Percentiles rank a stretch among this genome's conserved stretches.
These are phyloP conservation scores for Notodonta ziczac DNA, from an alignment of 2,888 invertebrate genomes.

Conservation along the genomic window DNA sequence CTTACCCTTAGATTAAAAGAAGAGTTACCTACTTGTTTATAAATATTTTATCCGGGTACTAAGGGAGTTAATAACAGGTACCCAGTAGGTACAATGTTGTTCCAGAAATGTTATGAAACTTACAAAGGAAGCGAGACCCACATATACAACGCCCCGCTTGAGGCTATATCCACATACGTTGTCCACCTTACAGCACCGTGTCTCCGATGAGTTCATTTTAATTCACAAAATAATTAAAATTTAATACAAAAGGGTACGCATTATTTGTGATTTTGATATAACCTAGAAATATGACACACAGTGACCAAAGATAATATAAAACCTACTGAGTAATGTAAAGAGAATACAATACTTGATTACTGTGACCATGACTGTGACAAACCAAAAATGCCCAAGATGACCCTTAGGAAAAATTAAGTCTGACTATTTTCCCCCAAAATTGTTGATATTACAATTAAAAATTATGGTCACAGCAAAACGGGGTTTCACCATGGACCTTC, in stretches of 20 bases:
- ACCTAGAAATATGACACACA: not conserved
- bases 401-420: too few species aligned
- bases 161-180: conserved; percentile 30
- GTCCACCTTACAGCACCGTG: conserved; percentile 17
- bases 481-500: too few species aligned
- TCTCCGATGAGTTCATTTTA: conserved; percentile 19
- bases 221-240: not conserved
- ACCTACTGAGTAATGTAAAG: too few species aligned
- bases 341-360: too few species aligned
- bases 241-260: not conserved
- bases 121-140: conserved; percentile 46
- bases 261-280: not conserved
- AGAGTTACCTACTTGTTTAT: too few species aligned
- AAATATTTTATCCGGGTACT: too few species aligned
- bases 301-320: not conserved
- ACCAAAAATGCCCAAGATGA: too few species aligned
- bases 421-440: too few species aligned
- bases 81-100: not conserved
- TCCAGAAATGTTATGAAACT: conserved; percentile 14
- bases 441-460: too few species aligned
- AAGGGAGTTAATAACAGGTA: not conserved
- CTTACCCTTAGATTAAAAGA: too few species aligned
- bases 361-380: too few species aligned
- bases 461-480: too few species aligned
- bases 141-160: conserved; percentile 37